phyloP scores from a whole-genome alignment of 2,113 vertebrate genomes.

The Odobenus rosmarus region DNA sequence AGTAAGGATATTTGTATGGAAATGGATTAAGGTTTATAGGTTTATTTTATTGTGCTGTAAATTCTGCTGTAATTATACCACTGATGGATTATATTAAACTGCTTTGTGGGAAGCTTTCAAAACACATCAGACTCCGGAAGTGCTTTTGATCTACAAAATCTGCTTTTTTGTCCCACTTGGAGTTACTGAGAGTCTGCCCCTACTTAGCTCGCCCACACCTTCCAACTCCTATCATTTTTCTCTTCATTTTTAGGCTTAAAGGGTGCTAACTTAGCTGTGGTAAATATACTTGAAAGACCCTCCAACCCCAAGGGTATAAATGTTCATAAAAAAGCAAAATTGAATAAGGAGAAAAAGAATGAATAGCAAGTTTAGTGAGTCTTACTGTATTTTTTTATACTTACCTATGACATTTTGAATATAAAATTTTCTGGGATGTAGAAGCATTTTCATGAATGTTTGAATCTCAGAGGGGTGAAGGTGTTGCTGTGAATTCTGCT shows the following conservation, averaged over 20 bases:
- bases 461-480: not conserved
- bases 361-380: not conserved
- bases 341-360: not conserved
- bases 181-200: not conserved
- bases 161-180: not conserved
- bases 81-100: slow-evolving; percentile 70
- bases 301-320: not conserved
- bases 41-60: slow-evolving; percentile 54
- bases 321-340: not conserved
- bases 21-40: slow-evolving; percentile 63
- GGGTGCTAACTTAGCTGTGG: not conserved
- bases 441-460: not conserved
- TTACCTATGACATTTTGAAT: not conserved
- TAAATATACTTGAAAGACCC: not conserved
- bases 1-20: slow-evolving; percentile 53
- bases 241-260: not conserved
- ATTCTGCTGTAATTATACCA: slow-evolving; percentile 73
- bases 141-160: slow-evolving; percentile 30
- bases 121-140: slow-evolving; percentile 58
- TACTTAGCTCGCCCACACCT: not conserved
- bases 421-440: not conserved
- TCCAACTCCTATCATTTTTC: not conserved
- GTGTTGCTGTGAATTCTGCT: not conserved
- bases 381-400: not conserved
- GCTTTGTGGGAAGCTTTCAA: slow-evolving; percentile 71